Evolutionary conservation across 2,888 invertebrate genomes (phyloP).

Genomic region (Hypercompe scribonia): DNA sequence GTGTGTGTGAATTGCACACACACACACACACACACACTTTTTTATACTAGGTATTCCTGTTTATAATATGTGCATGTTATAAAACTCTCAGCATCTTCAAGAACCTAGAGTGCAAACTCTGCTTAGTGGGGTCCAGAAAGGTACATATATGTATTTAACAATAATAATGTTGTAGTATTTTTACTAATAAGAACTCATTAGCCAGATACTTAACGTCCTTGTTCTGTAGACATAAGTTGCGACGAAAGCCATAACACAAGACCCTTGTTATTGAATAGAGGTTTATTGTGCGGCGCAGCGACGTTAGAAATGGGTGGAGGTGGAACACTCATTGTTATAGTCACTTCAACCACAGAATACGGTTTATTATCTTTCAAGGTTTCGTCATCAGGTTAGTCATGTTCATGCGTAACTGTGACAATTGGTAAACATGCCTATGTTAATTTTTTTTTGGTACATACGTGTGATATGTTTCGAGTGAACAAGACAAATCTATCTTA

Average conservation of each 20-base stretch:
- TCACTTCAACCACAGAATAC: slow-evolving; percentile 3
- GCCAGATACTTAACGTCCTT: neutral
- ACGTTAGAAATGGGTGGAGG: neutral
- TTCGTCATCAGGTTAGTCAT: slow-evolving; percentile 12
- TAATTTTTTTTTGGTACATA: slow-evolving; percentile 2
- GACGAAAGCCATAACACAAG: neutral
- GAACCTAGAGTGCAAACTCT: neutral
- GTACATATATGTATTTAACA: neutral
- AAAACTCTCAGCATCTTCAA: neutral
- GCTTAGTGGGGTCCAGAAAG: neutral
- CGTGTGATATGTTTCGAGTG: neutral
- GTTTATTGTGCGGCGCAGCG: neutral
- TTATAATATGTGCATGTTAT: neutral
- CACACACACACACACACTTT: no score
- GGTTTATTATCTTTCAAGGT: slow-evolving; percentile 5
- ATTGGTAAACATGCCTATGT: neutral
- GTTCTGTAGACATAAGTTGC: neutral
- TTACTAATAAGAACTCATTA: neutral
- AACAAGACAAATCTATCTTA: neutral
- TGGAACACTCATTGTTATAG: neutral
- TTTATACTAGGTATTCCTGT: no score
- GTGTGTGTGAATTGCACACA: no score
- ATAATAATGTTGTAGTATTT: neutral
- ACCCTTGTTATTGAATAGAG: neutral
- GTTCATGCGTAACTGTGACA: neutral